These are phyloP conservation scores for Eupeodes latifasciatus DNA, from an alignment of 2,888 invertebrate genomes.

Conservation along the genomic window DNA sequence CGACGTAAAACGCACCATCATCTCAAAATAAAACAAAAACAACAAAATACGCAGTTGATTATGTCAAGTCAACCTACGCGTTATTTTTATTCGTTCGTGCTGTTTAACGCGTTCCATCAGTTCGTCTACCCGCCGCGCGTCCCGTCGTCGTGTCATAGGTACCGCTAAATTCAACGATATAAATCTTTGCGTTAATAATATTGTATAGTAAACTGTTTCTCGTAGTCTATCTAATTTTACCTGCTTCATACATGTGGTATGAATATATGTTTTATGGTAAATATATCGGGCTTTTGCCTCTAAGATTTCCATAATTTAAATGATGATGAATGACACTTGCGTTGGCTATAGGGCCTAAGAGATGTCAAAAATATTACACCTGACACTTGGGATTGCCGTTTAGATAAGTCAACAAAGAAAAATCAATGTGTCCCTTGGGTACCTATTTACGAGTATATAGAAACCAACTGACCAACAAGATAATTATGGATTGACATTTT, in stretches of 20 bases:
- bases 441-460: too few relatives aligned
- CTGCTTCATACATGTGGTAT: not conserved
- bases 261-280: not conserved
- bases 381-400: slow-evolving; percentile 34
- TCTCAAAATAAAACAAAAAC: not conserved
- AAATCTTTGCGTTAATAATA: slow-evolving; percentile 61
- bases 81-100: slow-evolving; percentile 40
- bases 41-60: slow-evolving; percentile 43
- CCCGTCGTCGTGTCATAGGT: not conserved
- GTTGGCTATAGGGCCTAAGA: slow-evolving; percentile 37
- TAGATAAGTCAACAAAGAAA: slow-evolving; percentile 6
- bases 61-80: slow-evolving; percentile 50
- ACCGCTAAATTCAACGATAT: slow-evolving; percentile 21
- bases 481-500: slow-evolving; percentile 7
- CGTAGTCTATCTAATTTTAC: slow-evolving; percentile 7
- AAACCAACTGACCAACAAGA: slow-evolving; percentile 4
- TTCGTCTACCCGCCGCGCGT: not conserved
- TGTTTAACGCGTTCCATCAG: slow-evolving; percentile 26
- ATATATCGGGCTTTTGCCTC: not conserved
- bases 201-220: slow-evolving; percentile 31
- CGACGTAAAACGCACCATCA: not conserved
- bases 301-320: slow-evolving; percentile 41
- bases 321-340: slow-evolving; percentile 59
- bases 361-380: slow-evolving; percentile 56
- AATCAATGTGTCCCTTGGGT: not conserved